Base-by-base conservation (phyloP, 2,113 vertebrate species). In the Hippocampus zosterae region DNA sequence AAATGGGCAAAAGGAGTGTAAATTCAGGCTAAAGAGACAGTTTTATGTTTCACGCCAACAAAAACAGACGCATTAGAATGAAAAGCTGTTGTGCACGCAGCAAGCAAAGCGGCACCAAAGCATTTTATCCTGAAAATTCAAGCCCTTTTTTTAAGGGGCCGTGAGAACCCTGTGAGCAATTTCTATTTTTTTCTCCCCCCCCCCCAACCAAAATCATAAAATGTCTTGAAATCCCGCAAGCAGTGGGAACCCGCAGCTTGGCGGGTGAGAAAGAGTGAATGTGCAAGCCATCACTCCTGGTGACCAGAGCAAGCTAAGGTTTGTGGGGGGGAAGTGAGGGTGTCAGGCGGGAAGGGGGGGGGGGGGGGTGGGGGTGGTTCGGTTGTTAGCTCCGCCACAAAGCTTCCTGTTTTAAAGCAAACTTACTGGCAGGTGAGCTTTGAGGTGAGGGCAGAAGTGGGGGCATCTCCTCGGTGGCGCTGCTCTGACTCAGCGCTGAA, bases 371-470 rank as follows among this genome's bases (percentile, higher is more conserved):
- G 52, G 42, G 3, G 63, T 48, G n/a, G 7, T 6, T 60, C 18
- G 27, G 5, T 60, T 60, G 57, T 60, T 60, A 33, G 57, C 57
- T 60, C 82, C 82, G 88, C 85, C 89, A 2, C 68, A 77, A 33
- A 77, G 73, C 76, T 77, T 80, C 79, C 69, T 76, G 84, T 86
- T 85, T 85, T 81, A 80, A 85, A 82, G 80, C 75, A 80, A 81
- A 92, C 90, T 92, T 91, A 92, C 91, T 91, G 87, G 90, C 89
- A 87, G 90, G 88, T 83, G 89, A 88, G 75, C 87, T 88, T 82
- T 91, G 90, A 88, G 88, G 84, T 87, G 91, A 92, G 84, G 88
- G 87, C 84, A 90, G 88, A 81, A 89, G 89, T 83, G 87, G 87
- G 84, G 90, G 87, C 88, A 91, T 90, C 89, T 92, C 91, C 83